These are phyloP conservation scores for Pangasius larnaudii DNA, from an alignment of 2,797 vertebrate species.

Conservation along the genomic window DNA sequence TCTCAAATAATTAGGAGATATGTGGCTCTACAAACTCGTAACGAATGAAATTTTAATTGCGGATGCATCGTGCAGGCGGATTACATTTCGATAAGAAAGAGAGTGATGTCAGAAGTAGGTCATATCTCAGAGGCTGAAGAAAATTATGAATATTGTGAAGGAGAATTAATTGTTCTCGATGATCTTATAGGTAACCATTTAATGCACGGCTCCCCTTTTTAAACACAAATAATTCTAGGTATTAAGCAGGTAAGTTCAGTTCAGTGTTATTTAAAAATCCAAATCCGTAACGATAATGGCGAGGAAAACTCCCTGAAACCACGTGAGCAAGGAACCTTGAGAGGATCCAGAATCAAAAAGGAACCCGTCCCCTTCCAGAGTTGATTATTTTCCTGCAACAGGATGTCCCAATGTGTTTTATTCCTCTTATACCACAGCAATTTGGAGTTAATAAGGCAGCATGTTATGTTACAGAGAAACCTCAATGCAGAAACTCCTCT, in stretches of 20 bases:
- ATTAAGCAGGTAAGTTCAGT: neutral
- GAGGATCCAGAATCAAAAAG: neutral
- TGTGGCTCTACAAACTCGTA: conserved; percentile 17
- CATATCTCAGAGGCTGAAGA: neutral
- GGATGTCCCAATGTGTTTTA: neutral
- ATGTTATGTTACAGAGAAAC: neutral
- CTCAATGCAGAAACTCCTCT: neutral
- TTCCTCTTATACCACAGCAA: too few species aligned
- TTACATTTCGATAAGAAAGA: conserved; percentile 5
- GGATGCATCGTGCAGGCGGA: conserved; percentile 15
- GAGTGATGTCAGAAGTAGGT: conserved; percentile 18
- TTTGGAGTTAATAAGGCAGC: neutral
- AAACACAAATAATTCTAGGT: neutral
- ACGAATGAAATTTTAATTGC: conserved; percentile 38
- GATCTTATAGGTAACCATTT: neutral
- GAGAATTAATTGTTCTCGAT: neutral
- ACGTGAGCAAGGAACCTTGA: too few species aligned
- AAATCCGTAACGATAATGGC: neutral
- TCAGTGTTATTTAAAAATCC: neutral
- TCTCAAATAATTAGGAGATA: conserved; percentile 48
- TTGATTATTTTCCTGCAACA: neutral
- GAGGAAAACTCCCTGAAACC: neutral
- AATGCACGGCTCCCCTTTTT: neutral
- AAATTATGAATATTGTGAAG: neutral
- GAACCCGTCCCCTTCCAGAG: neutral